phyloP scores from a whole-genome alignment of 1,140 invertebrate genomes.

The Sitophilus oryzae region DNA sequence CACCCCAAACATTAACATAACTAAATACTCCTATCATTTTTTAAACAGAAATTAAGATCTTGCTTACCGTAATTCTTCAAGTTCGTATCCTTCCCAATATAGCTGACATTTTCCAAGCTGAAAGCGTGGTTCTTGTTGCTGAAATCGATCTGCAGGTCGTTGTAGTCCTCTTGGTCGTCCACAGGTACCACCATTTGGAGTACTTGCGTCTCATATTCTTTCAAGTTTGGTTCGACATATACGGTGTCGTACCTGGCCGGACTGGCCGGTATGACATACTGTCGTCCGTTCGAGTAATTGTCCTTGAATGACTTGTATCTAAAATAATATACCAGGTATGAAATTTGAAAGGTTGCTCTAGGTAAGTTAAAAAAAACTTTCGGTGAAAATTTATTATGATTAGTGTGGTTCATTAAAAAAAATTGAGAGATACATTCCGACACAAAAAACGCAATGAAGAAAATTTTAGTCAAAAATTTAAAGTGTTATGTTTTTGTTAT shows the following conservation, averaged over 20 bases:
- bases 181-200: constrained; percentile 82
- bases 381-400: too few relatives aligned
- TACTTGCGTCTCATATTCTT: constrained; percentile 83
- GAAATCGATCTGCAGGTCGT: constrained; percentile 79
- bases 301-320: constrained; percentile 78
- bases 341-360: too few relatives aligned
- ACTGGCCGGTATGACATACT: constrained; percentile 59
- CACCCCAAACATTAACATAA: too few relatives aligned
- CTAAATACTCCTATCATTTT: too few relatives aligned
- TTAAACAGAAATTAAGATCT: too few relatives aligned
- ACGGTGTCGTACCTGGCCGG: constrained; percentile 69
- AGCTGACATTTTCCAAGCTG: constrained; percentile 77
- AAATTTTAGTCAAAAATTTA: too few relatives aligned
- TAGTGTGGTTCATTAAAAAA: too few relatives aligned
- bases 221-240: constrained; percentile 68
- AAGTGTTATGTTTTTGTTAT: too few relatives aligned
- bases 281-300: constrained; percentile 55
- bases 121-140: constrained; percentile 82
- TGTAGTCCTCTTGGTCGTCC: constrained; percentile 68
- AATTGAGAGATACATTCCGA: too few relatives aligned
- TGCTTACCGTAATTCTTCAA: constrained; percentile 40
- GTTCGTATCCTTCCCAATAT: constrained; percentile 73
- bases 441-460: too few relatives aligned
- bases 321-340: too few relatives aligned
- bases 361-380: too few relatives aligned